Evolutionary conservation across 2,888 invertebrate species (phyloP), one percentile per base, ranked within the genome.

Genomic region (Drosophila neonasuta): DNA sequence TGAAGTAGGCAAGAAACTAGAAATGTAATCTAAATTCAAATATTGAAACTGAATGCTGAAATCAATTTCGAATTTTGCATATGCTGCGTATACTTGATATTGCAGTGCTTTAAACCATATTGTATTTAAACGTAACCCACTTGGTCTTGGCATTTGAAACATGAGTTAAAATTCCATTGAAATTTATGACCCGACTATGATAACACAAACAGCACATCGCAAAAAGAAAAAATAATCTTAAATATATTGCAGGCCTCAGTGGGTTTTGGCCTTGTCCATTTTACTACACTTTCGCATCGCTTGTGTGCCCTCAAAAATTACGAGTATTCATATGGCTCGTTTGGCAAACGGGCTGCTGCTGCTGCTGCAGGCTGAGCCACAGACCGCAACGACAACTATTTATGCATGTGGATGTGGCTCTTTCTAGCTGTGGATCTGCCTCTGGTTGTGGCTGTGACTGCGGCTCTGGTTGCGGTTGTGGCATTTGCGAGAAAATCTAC

Each of bases 271-370:
- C 45, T 49, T 48, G 51, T 41, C 58, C 67, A 52, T 59, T 24
- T 24, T 64, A 41, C 49, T 45, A 10, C 10, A 36, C 44, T 49
- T 66, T 60, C 46, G 41, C 49, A 55, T 66, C 49, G 36, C 54
- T 62, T 48, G 41, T 46, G 64, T 48, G 42, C 55, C 24, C 24
- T 39, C 64, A 71, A 52, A 80, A 68, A 56, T 59, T 63, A 57
- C 71, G 61, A 67, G 32, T 63, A 74, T 79, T 80, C 78, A 74
- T 80, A 64, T 65, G 84, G 55, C 64, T 51, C 45, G 63, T 51
- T 69, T 50, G 64, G 44, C 68, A 51, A 66, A 45, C 51, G 39
- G 6, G 24, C 24, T 24, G 24, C 24, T 24, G 24, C 24, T 24
- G 15, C 41, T 24, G 20, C 29, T 59, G 60, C 60, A 52, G 68